A percentile compares a stretch with the other conserved stretches of the same genome.
Conservation (phyloP, 2,797 vertebrate species). For the Anguilla megastoma region DNA sequence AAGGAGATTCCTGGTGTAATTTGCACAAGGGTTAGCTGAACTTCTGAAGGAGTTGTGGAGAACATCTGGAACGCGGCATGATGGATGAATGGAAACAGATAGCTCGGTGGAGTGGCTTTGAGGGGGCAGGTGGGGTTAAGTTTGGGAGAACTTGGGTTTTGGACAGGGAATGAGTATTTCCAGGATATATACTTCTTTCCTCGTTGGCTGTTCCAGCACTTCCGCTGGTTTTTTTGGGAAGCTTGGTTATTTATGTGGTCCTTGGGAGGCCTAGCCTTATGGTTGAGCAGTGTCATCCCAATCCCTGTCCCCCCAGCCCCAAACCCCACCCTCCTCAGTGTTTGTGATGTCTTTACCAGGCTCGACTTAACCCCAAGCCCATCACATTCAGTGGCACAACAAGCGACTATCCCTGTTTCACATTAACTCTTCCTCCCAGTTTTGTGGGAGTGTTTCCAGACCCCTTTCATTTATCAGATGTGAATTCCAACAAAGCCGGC, state of each 20-base stretch:
- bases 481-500: slow-evolving; percentile 4
- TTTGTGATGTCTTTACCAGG: slow-evolving; percentile 6
- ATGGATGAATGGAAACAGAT: slow-evolving; percentile 11
- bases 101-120: not conserved
- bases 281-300: not conserved
- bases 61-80: not conserved
- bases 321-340: too few species aligned
- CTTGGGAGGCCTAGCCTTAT: not conserved
- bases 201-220: not conserved
- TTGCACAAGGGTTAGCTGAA: not conserved
- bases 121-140: not conserved
- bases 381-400: not conserved
- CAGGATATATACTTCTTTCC: not conserved
- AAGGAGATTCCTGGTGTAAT: not conserved
- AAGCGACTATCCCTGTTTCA: not conserved
- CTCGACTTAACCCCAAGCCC: not conserved
- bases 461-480: not conserved
- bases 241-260: not conserved
- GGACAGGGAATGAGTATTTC: not conserved
- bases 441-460: not conserved
- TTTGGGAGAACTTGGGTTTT: not conserved
- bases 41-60: not conserved
- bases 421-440: not conserved
- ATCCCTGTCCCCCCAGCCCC: not conserved
- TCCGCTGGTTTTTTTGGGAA: not conserved